phyloP scores from a whole-genome alignment of 2,888 invertebrate species.

The Cylindroiulus punctatus region DNA sequence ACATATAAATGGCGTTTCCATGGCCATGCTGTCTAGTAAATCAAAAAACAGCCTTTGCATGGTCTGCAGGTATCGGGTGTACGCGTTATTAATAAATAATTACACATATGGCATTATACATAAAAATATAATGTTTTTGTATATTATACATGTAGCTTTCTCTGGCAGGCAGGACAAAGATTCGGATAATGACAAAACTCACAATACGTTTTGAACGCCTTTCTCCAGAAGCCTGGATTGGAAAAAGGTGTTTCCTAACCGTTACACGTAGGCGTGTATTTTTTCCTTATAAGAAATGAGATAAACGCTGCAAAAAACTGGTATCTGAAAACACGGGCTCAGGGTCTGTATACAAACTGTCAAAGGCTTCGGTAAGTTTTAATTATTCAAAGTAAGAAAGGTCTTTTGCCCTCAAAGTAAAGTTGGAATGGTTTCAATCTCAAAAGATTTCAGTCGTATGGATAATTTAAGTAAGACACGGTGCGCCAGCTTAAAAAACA shows the following conservation, averaged over 20 bases:
- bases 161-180: neutral
- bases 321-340: slow-evolving; percentile 19
- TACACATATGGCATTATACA: neutral
- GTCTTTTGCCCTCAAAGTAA: slow-evolving; percentile 45
- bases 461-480: slow-evolving; percentile 45
- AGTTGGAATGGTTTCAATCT: slow-evolving; percentile 45
- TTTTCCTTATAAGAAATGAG: slow-evolving; percentile 4
- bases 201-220: neutral
- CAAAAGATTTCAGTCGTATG: slow-evolving; percentile 45
- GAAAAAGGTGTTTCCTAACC: slow-evolving; percentile 13
- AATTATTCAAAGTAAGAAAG: slow-evolving; percentile 47
- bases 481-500: slow-evolving; percentile 45
- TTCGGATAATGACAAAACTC: neutral
- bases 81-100: slow-evolving; percentile 5
- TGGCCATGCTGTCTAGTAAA: neutral
- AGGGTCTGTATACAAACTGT: slow-evolving; percentile 12
- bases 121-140: neutral
- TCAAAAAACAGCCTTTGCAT: too few relatives aligned
- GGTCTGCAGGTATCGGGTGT: neutral
- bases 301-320: slow-evolving; percentile 1
- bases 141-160: neutral
- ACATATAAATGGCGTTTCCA: neutral
- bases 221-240: neutral
- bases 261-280: neutral
- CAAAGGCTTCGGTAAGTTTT: slow-evolving; percentile 43